Evolutionary conservation across 2,797 vertebrate genomes (phyloP).

Genomic region (Spinibarbus caldwelli): DNA sequence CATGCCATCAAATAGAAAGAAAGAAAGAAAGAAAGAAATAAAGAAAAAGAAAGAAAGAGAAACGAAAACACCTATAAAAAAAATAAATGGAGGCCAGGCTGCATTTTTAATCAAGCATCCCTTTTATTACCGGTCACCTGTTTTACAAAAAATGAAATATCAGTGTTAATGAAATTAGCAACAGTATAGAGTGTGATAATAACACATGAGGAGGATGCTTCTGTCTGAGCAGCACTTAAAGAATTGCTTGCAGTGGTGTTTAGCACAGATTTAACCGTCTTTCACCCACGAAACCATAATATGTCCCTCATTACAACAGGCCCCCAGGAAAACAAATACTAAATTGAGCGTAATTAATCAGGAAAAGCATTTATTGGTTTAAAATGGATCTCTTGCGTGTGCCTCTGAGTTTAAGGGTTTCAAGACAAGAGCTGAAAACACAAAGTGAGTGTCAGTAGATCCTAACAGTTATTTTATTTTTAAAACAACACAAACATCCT

Average conservation of each 20-base stretch:
- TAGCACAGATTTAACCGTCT: conserved; percentile 51
- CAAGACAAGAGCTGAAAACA: conserved; percentile 66
- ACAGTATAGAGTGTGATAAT: conserved; percentile 86
- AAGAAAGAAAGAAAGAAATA: too few relatives aligned
- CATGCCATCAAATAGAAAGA: too few relatives aligned
- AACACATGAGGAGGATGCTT: conserved; percentile 79
- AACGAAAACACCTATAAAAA: too few relatives aligned
- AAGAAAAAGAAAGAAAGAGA: conserved; percentile 31
- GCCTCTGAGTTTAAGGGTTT: conserved; percentile 50
- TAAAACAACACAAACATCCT: conserved; percentile 62
- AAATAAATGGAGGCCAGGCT: too few relatives aligned
- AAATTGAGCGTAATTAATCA: conserved; percentile 59
- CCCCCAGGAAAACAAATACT: conserved; percentile 37
- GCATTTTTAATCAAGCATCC: conserved; percentile 81
- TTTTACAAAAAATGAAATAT: conserved; percentile 87
- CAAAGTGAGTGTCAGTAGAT: conserved; percentile 73
- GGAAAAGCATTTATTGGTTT: conserved; percentile 57
- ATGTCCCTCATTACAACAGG: conserved; percentile 25
- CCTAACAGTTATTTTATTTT: conserved; percentile 69
- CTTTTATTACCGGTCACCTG: conserved; percentile 84
- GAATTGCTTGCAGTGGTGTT: conserved; percentile 61
- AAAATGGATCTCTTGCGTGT: conserved; percentile 10
- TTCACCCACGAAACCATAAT: conserved; percentile 58
- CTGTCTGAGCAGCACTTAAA: conserved; percentile 68
- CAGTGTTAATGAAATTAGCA: conserved; percentile 91